These are phyloP conservation scores for Microtus ochrogaster DNA, from an alignment of 2,113 vertebrate genomes.

Conservation along the genomic window DNA sequence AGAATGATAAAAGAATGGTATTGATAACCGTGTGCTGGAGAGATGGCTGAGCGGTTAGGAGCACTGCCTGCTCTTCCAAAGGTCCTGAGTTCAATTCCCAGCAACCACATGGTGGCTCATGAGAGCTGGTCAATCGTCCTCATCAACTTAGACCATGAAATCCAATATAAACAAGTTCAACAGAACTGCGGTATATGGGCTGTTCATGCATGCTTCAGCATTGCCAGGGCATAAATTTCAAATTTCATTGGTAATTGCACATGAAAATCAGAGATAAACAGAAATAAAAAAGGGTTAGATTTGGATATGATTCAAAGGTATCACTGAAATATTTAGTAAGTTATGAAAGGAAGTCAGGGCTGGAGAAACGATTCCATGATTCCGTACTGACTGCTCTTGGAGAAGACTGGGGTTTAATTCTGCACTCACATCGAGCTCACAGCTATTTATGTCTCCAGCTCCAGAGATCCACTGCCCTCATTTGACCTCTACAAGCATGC, in stretches of 20 bases:
- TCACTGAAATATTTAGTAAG: constrained; percentile 19
- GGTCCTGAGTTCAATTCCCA: too few relatives aligned
- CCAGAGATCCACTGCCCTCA: neutral
- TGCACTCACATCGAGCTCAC: too few relatives aligned
- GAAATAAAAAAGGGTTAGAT: constrained; percentile 11
- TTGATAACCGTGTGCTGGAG: neutral
- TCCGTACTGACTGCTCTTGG: neutral
- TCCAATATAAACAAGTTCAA: too few relatives aligned
- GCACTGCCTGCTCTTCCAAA: too few relatives aligned
- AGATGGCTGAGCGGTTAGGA: too few relatives aligned
- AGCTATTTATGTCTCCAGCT: neutral
- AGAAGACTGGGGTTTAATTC: neutral
- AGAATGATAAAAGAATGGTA: neutral
- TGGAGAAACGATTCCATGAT: neutral
- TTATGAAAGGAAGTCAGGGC: neutral
- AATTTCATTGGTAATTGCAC: neutral
- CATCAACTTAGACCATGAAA: too few relatives aligned
- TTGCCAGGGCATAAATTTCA: too few relatives aligned
- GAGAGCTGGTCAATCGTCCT: too few relatives aligned
- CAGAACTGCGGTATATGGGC: too few relatives aligned
- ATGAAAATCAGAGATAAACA: neutral
- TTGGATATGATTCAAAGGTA: neutral
- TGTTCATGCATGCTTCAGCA: too few relatives aligned
- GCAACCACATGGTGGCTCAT: too few relatives aligned
- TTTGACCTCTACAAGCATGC: neutral